Base-by-base conservation (phyloP, 2,888 invertebrate species). In the Scotopteryx bipunctaria region DNA sequence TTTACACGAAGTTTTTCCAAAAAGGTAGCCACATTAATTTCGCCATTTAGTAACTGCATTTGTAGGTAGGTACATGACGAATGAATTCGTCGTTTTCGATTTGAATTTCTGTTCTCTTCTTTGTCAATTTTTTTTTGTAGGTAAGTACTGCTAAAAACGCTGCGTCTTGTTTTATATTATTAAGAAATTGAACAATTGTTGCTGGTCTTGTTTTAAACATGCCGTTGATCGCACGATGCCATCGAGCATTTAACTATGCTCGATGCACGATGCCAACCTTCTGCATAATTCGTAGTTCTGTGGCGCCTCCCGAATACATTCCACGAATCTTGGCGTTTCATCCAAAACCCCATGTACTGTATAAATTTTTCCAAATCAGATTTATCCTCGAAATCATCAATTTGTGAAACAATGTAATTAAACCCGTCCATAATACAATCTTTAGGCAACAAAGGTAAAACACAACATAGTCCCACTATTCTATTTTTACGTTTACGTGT, bases 251-350 rank as follows among this genome's bases (percentile, higher is more conserved):
- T n/a, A n/a, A n/a, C n/a, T n/a, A n/a, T n/a, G n/a, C n/a, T n/a
- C n/a, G n/a, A n/a, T n/a, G n/a, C 47, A 38, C 40, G 47, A 38
- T 47, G 47, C 40, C 47, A n/a, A n/a, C n/a, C n/a, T n/a, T n/a
- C n/a, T n/a, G n/a, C n/a, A n/a, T n/a, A n/a, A n/a, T n/a, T n/a
- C 38, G 47, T 47, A 32, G 47, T 47, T 47, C 47, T 38, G 32
- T 38, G 47, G 47, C 38, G 47, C 21, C 31, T 40, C 38, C 47
- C 47, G 47, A 47, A 47, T 38, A 47, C 47, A 47, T 47, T 47
- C 40, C 38, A 47, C 25, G 32, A 38, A 47, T 47, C 47, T 47
- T 47, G 19, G 47, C 31, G 40, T 32, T 47, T 43, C 43, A 33
- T 43, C 43, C 43, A 33, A 33, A 46, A 47, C 23, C 32, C 32